These are phyloP conservation scores for Octonoba sinensis DNA, from an alignment of 2,888 invertebrate genomes.

Conservation along the genomic window DNA sequence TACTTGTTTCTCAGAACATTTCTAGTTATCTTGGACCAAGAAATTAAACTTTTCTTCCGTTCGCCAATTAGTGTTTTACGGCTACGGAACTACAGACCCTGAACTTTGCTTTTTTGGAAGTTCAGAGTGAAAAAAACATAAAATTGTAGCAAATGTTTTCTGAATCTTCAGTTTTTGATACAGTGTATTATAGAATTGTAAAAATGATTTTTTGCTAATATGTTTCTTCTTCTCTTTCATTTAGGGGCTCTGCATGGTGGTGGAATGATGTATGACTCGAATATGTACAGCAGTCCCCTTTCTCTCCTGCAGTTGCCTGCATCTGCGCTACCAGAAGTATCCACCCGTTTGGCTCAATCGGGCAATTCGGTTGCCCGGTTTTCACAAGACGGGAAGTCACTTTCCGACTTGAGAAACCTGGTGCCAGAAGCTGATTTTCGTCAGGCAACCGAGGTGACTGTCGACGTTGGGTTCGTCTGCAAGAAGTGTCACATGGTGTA, in stretches of 20 bases:
- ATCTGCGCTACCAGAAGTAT: slow-evolving; percentile 69
- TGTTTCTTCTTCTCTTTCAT: background rate
- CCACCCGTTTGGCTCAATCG: slow-evolving; percentile 73
- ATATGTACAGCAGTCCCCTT: slow-evolving; percentile 73
- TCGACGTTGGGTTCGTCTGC: slow-evolving; percentile 83
- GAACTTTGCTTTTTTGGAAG: too few relatives aligned
- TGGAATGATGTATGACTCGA: slow-evolving; percentile 63
- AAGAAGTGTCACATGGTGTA: slow-evolving; percentile 89
- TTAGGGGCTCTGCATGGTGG: slow-evolving; percentile 47
- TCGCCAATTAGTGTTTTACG: too few relatives aligned
- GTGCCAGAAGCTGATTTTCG: slow-evolving; percentile 69
- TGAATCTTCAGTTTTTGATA: too few relatives aligned
- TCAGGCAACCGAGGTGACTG: slow-evolving; percentile 68
- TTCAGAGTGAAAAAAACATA: too few relatives aligned
- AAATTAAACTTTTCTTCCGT: too few relatives aligned
- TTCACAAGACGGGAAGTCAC: slow-evolving; percentile 72
- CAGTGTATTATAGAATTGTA: too few relatives aligned
- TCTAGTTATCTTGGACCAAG: too few relatives aligned
- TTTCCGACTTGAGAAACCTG: slow-evolving; percentile 69
- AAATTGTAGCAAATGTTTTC: too few relatives aligned
- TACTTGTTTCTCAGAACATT: too few relatives aligned
- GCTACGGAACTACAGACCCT: too few relatives aligned
- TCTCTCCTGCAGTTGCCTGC: slow-evolving; percentile 77
- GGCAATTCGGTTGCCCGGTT: slow-evolving; percentile 82
- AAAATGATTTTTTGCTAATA: too few relatives aligned